phyloP scores from a whole-genome alignment of 2,888 invertebrate genomes.

The Megaustenia siamemsis region DNA sequence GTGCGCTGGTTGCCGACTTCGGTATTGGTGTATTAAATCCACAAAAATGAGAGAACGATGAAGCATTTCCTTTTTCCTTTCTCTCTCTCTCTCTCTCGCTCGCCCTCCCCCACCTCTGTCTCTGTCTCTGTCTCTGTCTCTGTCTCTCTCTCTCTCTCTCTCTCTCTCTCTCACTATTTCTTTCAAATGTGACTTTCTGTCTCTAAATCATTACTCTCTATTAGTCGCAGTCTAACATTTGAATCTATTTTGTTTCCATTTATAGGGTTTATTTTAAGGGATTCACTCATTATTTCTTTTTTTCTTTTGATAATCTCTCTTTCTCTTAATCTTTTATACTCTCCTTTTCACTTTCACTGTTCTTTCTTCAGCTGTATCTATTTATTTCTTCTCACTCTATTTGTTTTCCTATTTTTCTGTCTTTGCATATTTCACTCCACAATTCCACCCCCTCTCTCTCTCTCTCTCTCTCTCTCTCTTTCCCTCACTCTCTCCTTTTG shows the following conservation, averaged over 20 bases:
- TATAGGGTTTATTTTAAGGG: too few relatives aligned
- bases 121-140: too few relatives aligned
- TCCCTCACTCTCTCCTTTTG: conserved; percentile 1
- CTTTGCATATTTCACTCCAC: neutral
- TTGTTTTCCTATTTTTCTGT: conserved; percentile 13
- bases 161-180: neutral
- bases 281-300: neutral
- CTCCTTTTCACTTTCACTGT: neutral
- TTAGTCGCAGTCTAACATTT: too few relatives aligned
- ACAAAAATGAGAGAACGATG: neutral
- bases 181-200: too few relatives aligned
- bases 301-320: neutral
- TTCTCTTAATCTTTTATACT: neutral
- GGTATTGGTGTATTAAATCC: too few relatives aligned
- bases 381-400: neutral
- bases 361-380: neutral
- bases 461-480: conserved; percentile 19
- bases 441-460: neutral
- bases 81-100: too few relatives aligned
- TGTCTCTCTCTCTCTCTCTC: neutral
- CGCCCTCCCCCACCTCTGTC: too few relatives aligned
- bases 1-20: too few relatives aligned
- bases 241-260: too few relatives aligned
- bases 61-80: neutral
- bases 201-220: too few relatives aligned